Percentiles rank a stretch among this genome's conserved stretches.
Conservation (phyloP, 2,797 vertebrate genomes). For the Labroides dimidiatus region DNA sequence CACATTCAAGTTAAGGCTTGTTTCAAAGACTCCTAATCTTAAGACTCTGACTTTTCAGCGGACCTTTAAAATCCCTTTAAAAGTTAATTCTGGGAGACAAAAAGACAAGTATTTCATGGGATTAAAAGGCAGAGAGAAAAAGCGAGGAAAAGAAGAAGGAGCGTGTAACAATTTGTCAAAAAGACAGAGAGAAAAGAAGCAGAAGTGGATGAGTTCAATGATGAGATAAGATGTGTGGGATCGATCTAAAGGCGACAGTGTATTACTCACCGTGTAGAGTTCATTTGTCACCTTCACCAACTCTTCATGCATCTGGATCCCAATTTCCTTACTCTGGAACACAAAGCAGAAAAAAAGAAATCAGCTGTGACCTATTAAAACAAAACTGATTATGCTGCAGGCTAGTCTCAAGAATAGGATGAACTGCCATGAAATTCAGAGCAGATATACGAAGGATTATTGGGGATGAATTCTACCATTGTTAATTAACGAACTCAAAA, state of each 20-base stretch:
- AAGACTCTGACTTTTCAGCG: no score
- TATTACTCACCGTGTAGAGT: slow-evolving; percentile 95
- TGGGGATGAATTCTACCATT: background rate
- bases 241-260: slow-evolving; percentile 34
- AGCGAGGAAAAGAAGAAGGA: background rate
- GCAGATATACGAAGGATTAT: background rate
- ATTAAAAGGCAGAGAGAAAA: background rate
- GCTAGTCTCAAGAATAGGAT: background rate
- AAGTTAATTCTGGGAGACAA: no score
- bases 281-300: slow-evolving; percentile 98
- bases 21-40: no score
- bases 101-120: no score
- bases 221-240: slow-evolving; percentile 39
- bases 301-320: slow-evolving; percentile 98
- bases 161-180: slow-evolving; percentile 18
- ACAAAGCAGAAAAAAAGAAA: slow-evolving; percentile 46
- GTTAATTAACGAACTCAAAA: no score
- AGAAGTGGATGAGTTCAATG: slow-evolving; percentile 16
- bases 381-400: background rate
- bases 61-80: no score
- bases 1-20: no score
- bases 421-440: background rate
- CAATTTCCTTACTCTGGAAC: slow-evolving; percentile 98
- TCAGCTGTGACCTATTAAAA: slow-evolving; percentile 24
- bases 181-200: slow-evolving; percentile 9